A percentile compares a stretch with the other conserved stretches of the same genome.
These are phyloP conservation scores for Oscheius sp. DNA, from an alignment of 2,888 invertebrate species.

Conservation along the genomic window DNA sequence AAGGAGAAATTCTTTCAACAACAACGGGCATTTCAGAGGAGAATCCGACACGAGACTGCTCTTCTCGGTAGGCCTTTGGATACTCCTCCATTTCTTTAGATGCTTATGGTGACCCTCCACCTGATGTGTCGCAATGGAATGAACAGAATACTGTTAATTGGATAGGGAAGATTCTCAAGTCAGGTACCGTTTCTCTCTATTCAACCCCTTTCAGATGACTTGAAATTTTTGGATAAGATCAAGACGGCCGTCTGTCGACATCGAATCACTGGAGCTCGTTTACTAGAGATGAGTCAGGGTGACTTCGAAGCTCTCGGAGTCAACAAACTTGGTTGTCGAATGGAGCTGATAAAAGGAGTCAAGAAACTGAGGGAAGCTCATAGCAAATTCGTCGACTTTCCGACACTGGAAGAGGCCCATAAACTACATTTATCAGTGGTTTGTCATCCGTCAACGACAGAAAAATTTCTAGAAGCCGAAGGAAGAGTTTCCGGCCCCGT, in stretches of 20 bases:
- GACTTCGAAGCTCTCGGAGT: constrained; percentile 60
- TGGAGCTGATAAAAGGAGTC: constrained; percentile 41
- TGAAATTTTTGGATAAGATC: constrained; percentile 48
- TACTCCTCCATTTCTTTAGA: neutral
- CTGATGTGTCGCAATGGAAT: constrained; percentile 55
- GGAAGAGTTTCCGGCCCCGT: constrained; percentile 31
- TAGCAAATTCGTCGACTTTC: constrained; percentile 39
- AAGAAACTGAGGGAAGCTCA: constrained; percentile 35
- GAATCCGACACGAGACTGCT: constrained; percentile 39
- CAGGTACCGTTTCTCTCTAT: constrained; percentile 16
- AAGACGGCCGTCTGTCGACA: constrained; percentile 52
- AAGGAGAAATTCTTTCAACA: constrained; percentile 55
- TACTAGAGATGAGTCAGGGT: constrained; percentile 56
- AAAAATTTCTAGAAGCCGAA: constrained; percentile 36
- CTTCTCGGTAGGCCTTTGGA: constrained; percentile 21
- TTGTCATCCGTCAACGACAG: constrained; percentile 4
- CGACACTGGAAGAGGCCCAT: constrained; percentile 41
- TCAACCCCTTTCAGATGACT: constrained; percentile 34
- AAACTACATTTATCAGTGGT: constrained; percentile 36
- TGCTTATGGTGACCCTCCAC: constrained; percentile 30
- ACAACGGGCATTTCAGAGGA: constrained; percentile 51
- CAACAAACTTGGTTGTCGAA: constrained; percentile 40
- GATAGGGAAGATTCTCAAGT: constrained; percentile 46
- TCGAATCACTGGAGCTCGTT: constrained; percentile 57
- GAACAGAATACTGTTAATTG: constrained; percentile 59